Evolutionary conservation across 1,140 invertebrate species (phyloP).

Genomic region (Hestina assimilis): DNA sequence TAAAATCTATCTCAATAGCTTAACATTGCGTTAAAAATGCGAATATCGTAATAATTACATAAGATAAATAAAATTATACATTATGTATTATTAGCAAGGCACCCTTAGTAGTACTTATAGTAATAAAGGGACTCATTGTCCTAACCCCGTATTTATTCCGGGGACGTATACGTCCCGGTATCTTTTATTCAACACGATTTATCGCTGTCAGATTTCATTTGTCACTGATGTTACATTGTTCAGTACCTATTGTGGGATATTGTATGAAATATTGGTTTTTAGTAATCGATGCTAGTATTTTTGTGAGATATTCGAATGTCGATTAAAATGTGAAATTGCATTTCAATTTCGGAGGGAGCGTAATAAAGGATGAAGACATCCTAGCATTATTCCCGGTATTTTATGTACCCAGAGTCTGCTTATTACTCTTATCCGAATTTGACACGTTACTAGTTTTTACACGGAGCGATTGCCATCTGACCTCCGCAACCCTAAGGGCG

Average conservation of each 20-base stretch:
- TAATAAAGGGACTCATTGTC: conserved; percentile 65
- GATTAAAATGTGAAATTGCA: neutral
- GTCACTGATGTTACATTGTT: conserved; percentile 54
- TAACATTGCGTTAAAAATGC: too few species aligned
- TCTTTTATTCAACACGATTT: conserved; percentile 68
- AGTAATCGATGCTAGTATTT: conserved; percentile 15
- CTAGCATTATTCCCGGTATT: too few species aligned
- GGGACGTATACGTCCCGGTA: conserved; percentile 66
- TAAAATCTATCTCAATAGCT: too few species aligned
- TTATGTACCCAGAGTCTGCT: too few species aligned
- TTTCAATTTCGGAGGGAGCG: too few species aligned
- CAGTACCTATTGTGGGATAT: conserved; percentile 9
- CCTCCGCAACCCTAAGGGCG: too few species aligned
- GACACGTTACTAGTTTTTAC: too few species aligned
- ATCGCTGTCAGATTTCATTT: conserved; percentile 61
- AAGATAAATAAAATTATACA: too few species aligned
- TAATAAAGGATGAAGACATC: too few species aligned
- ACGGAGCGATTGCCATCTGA: too few species aligned
- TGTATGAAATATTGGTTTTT: conserved; percentile 14
- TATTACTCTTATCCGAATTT: too few species aligned
- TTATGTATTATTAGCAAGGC: conserved; percentile 11
- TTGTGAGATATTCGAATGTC: neutral
- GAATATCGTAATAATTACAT: too few species aligned
- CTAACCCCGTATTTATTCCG: conserved; percentile 63
- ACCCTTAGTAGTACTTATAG: conserved; percentile 38